These are phyloP conservation scores for Bombus terrestris DNA, from an alignment of 1,140 invertebrate species.

Conservation along the genomic window DNA sequence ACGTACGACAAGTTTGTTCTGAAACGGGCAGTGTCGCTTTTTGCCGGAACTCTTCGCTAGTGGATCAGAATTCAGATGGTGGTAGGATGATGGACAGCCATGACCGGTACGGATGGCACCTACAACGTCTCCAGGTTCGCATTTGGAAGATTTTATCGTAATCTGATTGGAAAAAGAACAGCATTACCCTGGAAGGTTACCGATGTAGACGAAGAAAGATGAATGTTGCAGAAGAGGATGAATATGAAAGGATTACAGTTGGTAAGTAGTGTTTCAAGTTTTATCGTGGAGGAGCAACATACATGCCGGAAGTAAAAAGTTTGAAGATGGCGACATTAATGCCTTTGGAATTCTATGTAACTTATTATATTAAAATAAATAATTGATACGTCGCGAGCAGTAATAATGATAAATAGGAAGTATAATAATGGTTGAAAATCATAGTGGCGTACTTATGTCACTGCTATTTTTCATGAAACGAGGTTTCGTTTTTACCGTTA, in stretches of 20 bases:
- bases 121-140: background rate
- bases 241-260: background rate
- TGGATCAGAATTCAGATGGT: slow-evolving; percentile 38
- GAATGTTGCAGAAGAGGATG: background rate
- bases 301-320: background rate
- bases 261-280: background rate
- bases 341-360: background rate
- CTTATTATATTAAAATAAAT: background rate
- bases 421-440: background rate
- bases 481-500: background rate
- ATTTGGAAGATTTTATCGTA: slow-evolving; percentile 18
- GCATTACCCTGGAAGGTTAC: background rate
- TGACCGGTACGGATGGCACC: slow-evolving; percentile 4
- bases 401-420: background rate
- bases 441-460: background rate
- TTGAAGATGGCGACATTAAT: background rate
- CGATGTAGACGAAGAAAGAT: background rate
- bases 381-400: background rate
- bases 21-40: slow-evolving; percentile 16
- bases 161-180: background rate
- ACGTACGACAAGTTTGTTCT: background rate
- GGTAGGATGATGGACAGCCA: slow-evolving; percentile 34
- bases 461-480: background rate
- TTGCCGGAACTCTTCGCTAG: background rate
- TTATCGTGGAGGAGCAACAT: background rate